phyloP scores from a whole-genome alignment of 2,113 vertebrate genomes.

The Hypanus sabinus region DNA sequence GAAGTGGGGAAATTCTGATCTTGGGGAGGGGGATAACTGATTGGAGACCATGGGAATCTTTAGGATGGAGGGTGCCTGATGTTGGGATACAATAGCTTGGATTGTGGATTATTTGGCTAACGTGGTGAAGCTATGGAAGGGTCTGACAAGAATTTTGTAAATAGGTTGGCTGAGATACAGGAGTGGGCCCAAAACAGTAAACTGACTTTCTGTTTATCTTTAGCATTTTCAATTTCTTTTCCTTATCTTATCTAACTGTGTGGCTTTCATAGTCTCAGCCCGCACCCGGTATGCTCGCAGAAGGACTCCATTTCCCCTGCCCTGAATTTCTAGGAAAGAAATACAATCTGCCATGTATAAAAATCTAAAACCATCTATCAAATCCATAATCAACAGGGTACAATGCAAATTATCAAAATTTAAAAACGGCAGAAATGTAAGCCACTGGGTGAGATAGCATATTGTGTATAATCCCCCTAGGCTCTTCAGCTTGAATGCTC shows the following conservation, averaged over 20 bases:
- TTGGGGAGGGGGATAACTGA: not conserved
- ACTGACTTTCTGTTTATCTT: not conserved
- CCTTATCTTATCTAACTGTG: not conserved
- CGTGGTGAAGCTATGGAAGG: not conserved
- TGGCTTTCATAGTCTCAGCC: not conserved
- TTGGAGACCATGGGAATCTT: not conserved
- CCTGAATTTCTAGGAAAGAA: not conserved
- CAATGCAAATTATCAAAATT: not conserved
- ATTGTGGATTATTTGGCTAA: not conserved
- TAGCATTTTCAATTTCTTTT: not conserved
- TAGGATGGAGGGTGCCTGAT: not conserved
- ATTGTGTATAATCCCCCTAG: no score
- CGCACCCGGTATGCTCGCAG: not conserved
- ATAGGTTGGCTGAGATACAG: not conserved
- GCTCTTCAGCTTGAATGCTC: no score
- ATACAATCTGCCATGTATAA: not conserved
- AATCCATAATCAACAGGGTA: not conserved
- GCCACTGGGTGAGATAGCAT: no score
- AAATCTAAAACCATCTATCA: not conserved
- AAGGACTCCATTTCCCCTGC: not conserved
- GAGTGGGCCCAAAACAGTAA: not conserved
- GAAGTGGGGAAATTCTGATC: not conserved
- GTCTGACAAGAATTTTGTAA: not conserved
- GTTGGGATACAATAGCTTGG: not conserved
- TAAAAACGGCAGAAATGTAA: not conserved